phyloP scores from a whole-genome alignment of 2,888 invertebrate genomes.

The Phortica magna region DNA sequence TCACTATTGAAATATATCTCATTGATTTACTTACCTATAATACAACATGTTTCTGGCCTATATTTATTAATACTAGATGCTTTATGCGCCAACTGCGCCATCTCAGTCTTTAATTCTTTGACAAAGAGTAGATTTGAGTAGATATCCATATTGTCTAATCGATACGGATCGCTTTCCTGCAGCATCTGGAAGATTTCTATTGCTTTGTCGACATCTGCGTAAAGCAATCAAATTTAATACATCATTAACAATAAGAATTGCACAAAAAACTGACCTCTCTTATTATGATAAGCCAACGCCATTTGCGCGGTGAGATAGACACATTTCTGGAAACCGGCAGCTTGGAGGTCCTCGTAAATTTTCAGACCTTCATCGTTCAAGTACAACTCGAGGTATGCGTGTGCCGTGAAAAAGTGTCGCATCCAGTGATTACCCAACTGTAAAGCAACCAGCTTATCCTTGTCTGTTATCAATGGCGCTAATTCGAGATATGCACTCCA shows the following conservation, averaged over 20 bases:
- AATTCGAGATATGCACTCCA: constrained; percentile 98
- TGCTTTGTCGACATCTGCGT: constrained; percentile 91
- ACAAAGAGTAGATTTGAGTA: constrained; percentile 98
- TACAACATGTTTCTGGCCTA: constrained; percentile 97
- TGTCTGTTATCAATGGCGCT: constrained; percentile 89
- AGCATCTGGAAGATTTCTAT: constrained; percentile 90
- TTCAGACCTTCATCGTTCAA: constrained; percentile 93
- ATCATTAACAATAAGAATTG: constrained; percentile 6
- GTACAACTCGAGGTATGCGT: constrained; percentile 93
- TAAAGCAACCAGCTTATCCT: constrained; percentile 84
- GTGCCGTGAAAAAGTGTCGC: constrained; percentile 93
- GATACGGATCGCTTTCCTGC: constrained; percentile 92
- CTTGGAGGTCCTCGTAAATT: constrained; percentile 86
- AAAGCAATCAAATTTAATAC: constrained; percentile 17
- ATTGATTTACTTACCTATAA: constrained; percentile 83
- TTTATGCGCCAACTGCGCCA: constrained; percentile 95
- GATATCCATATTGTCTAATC: constrained; percentile 97
- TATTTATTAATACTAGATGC: constrained; percentile 97
- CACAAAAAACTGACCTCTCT: constrained; percentile 83
- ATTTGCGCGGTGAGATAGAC: constrained; percentile 94
- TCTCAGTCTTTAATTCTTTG: constrained; percentile 92
- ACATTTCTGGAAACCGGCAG: constrained; percentile 90
- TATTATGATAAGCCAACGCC: constrained; percentile 95
- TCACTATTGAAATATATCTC: background rate
- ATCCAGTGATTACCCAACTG: constrained; percentile 94